Evolutionary conservation across 2,888 invertebrate species (phyloP), one percentile per base, ranked within the genome.

Genomic region (Aproaerema taeniolella): DNA sequence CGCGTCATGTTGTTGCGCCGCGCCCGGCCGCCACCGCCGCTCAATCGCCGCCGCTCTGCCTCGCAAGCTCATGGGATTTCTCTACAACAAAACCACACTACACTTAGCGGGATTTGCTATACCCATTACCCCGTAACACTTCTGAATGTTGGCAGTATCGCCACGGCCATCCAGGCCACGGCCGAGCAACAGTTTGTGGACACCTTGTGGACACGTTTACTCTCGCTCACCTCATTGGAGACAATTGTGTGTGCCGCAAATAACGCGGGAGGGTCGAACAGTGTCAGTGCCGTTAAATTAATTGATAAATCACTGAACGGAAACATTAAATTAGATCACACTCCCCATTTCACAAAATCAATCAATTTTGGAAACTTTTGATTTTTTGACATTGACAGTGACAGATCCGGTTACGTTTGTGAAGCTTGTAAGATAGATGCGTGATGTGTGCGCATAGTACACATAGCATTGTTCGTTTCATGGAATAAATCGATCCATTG

Each of bases 1-100:
- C 87, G 79, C 49, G 87, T 87, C 87, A 87, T 87, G 17, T 41
- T 36, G 45, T 46, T 41, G 44, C 32, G 49, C 43, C 36, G 45
- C 49, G 42, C 47, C 47, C 43, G 53, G 42, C 60, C 55, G 46
- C 56, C 51, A 41, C 49, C 45, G 38, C 39, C 7, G 11, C 46
- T 45, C 38, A 45, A 41, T 42, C 47, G 39, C 46, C 2, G 6
- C 8, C n/a, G 8, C 2, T 3, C 53, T 53, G 54, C 51, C 57
- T 41, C 36, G 51, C 50, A 46, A 61, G 56, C 53, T 67, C 76
- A 70, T 76, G 61, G 58, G 64, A 69, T 67, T 59, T 76, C 77
- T 73, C 75, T 76, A 70, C 46, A 67, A 67, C 53, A 54, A 5
- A n/a, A 26, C 49, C 56, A 64, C 50, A 55, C 53, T 42, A 25